Base-by-base conservation (phyloP, 2,888 invertebrate species). In the Hirtodrosophila cameraria region DNA sequence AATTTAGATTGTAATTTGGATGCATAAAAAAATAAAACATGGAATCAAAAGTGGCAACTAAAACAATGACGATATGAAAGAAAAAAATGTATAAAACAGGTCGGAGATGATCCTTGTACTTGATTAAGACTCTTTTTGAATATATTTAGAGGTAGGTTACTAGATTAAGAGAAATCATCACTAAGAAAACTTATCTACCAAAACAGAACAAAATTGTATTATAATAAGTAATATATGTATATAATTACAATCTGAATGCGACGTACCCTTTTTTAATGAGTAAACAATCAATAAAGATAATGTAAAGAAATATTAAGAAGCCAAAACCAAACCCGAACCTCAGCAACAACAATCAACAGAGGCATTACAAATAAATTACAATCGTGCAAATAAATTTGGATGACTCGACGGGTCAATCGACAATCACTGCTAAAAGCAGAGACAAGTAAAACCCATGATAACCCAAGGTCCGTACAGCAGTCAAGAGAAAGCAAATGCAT, bases 401-500 rank as follows among this genome's bases (percentile, higher is more conserved):
- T 53, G 52, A 45, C 46, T 63, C 48, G 23, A 23, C 35, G 48
- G 54, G 49, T 43, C 57, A 41, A 25, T 16, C 41, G 12, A 41
- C 38, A 57, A 63, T 57, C 70, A 15, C 62, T 9, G 49, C 41
- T 38, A 31, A 23, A 16, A 43, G 38, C 20, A 38, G 23, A 23
- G 8, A 2, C 16, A 57, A 36, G 42, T 42, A 25, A 23, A 63
- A 35, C 33, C 41, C 36, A 25, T 33, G 72, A 72, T 72, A 72
- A 75, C 59, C 55, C 15, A 23, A 30, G 13, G 61, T 53, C 41
- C 23, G 18, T 28, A 20, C 28, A 12, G 15, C 38, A n/a, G 9
- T 23, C 50, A 59, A n/a, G 84, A 41, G 84, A 86, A 86, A 86
- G 81, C 76, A 84, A 86, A 75, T 86, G 87, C 82, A 84, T 86